These are phyloP conservation scores for Tachysurus vachellii DNA, from an alignment of 2,113 vertebrate species.

Conservation along the genomic window DNA sequence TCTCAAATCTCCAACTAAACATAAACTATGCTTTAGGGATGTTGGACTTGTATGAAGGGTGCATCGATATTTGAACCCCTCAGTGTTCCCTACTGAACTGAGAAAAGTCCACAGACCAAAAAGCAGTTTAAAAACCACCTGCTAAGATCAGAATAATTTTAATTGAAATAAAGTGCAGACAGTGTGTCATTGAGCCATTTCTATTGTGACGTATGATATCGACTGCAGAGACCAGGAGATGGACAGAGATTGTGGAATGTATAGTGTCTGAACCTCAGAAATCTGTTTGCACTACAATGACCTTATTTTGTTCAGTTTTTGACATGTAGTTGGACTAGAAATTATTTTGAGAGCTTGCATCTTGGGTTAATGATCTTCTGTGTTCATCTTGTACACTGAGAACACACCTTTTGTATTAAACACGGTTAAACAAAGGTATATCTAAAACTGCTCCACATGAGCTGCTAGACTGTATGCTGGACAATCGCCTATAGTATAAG, in stretches of 20 bases:
- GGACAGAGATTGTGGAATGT: not conserved
- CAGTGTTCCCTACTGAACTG: not conserved
- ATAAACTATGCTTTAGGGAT: not conserved
- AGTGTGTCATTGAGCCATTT: not conserved
- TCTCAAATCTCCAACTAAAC: not conserved
- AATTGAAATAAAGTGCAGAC: not conserved
- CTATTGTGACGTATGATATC: not conserved
- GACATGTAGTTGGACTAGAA: not conserved
- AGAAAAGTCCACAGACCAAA: not conserved
- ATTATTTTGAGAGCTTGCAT: not conserved
- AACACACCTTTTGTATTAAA: not conserved
- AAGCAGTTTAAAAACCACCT: not conserved
- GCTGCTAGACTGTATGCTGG: not conserved
- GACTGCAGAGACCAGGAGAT: not conserved
- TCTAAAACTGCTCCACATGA: not conserved
- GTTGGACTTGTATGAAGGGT: not conserved
- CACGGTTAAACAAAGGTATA: not conserved
- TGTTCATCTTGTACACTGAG: not conserved
- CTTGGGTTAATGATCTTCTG: not conserved
- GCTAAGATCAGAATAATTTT: not conserved
- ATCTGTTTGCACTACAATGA: not conserved
- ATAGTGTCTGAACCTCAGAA: not conserved
- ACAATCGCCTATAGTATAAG: not conserved
- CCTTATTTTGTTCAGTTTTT: not conserved
- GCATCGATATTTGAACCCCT: not conserved